These are phyloP conservation scores for Herpailurus yagouaroundi DNA, from an alignment of 2,113 vertebrate species.

Conservation along the genomic window DNA sequence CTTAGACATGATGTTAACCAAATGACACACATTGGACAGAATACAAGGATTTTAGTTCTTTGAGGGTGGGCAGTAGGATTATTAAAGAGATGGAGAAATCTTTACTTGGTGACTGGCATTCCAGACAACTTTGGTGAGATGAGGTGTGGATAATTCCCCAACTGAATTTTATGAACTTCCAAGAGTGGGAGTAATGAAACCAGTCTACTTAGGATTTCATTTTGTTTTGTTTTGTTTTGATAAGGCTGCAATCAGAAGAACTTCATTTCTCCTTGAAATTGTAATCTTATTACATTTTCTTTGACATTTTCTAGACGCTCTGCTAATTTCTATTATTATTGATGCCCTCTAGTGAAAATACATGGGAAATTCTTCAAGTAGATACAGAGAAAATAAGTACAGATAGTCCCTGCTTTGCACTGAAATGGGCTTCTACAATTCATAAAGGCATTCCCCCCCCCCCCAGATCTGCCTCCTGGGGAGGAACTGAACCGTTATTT, in stretches of 20 bases:
- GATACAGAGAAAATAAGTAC: neutral
- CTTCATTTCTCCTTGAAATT: neutral
- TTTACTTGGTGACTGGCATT: neutral
- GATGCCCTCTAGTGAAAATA: slow-evolving; percentile 10
- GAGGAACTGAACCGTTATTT: neutral
- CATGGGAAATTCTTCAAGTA: slow-evolving; percentile 20
- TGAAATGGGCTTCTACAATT: neutral
- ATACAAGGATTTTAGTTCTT: neutral
- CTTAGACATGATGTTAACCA: neutral
- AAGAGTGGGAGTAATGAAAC: neutral
- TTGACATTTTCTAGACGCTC: neutral
- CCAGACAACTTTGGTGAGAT: neutral
- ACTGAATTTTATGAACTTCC: neutral
- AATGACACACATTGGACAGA: neutral
- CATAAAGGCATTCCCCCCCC: neutral
- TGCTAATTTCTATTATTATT: neutral
- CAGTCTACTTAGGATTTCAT: neutral
- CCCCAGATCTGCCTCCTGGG: neutral
- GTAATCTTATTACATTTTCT: neutral
- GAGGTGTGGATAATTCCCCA: neutral
- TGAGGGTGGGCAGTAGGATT: neutral
- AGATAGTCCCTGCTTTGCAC: neutral
- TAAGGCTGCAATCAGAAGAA: neutral
- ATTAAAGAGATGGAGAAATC: neutral
- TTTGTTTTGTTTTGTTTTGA: neutral